Evolutionary conservation across 2,888 invertebrate species (phyloP).

Genomic region (Mimachlamys varia): DNA sequence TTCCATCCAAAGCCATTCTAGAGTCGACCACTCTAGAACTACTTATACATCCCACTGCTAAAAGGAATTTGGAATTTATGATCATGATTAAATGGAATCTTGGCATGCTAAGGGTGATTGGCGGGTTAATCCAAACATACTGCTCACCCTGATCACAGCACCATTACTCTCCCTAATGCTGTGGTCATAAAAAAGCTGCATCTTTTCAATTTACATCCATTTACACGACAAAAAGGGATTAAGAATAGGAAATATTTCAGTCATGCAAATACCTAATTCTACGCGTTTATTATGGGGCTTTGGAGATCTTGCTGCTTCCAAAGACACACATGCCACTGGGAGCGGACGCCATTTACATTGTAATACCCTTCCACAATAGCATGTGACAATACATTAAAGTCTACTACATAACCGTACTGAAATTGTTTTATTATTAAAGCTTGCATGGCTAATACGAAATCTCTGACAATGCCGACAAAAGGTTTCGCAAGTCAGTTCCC

Average conservation of each 20-base stretch:
- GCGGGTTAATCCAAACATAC: constrained; percentile 34
- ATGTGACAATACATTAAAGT: constrained; percentile 34
- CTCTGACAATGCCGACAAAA: background rate
- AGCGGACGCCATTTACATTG: background rate
- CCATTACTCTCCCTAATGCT: constrained; percentile 29
- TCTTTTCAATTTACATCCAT: constrained; percentile 36
- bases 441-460: background rate
- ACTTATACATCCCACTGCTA: constrained; percentile 33
- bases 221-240: constrained; percentile 31
- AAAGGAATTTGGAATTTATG: constrained; percentile 34
- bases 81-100: constrained; percentile 36
- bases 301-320: background rate
- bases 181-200: constrained; percentile 12
- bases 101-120: constrained; percentile 36
- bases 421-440: constrained; percentile 15
- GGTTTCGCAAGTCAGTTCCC: background rate
- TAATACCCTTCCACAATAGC: constrained; percentile 20
- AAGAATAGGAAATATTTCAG: constrained; percentile 34
- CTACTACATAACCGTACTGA: background rate
- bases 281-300: constrained; percentile 7
- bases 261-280: constrained; percentile 17
- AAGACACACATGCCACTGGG: background rate
- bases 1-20: constrained; percentile 1
- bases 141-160: constrained; percentile 31
- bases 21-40: constrained; percentile 25